Conservation (phyloP, 2,113 vertebrate genomes). For the Syngnathus floridae region DNA sequence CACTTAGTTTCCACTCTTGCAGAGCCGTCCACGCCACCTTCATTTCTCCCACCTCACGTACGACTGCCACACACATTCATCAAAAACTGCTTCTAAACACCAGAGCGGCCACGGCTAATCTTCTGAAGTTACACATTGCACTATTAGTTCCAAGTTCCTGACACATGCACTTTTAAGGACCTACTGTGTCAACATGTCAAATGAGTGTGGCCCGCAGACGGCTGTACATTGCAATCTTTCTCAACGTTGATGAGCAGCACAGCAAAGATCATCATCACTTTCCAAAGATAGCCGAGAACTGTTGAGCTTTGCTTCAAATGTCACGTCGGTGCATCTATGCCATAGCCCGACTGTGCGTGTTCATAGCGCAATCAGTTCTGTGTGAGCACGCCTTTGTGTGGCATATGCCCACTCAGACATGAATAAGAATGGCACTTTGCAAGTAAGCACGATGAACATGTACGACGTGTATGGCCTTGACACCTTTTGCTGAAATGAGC, state of each 20-base stretch:
- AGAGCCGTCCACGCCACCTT: slow-evolving; percentile 34
- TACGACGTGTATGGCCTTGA: slow-evolving; percentile 46
- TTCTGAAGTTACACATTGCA: slow-evolving; percentile 58
- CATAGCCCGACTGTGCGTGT: slow-evolving; percentile 25
- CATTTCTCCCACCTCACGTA: slow-evolving; percentile 62
- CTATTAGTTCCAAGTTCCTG: slow-evolving; percentile 64
- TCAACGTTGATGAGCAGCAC: slow-evolving; percentile 61
- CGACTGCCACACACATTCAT: slow-evolving; percentile 59
- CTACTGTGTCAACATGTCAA: slow-evolving; percentile 59
- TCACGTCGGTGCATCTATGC: slow-evolving; percentile 45
- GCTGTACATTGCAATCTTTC: slow-evolving; percentile 64
- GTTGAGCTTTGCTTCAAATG: slow-evolving; percentile 50
- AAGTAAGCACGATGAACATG: slow-evolving; percentile 52
- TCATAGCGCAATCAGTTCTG: slow-evolving; percentile 33
- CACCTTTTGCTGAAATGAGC: slow-evolving; percentile 54
- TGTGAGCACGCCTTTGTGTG: slow-evolving; percentile 44
- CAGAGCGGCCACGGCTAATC: slow-evolving; percentile 57
- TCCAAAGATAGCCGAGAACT: slow-evolving; percentile 49
- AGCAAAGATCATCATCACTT: slow-evolving; percentile 63
- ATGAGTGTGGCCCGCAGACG: slow-evolving; percentile 53
- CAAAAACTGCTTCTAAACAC: slow-evolving; percentile 47
- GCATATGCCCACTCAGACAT: slow-evolving; percentile 56
- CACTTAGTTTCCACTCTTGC: slow-evolving; percentile 70
- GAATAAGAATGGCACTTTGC: slow-evolving; percentile 65
- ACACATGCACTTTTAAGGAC: slow-evolving; percentile 67